Evolutionary conservation across 2,888 invertebrate species (phyloP), one percentile per base, ranked within the genome.

Genomic region (Mimachlamys varia): DNA sequence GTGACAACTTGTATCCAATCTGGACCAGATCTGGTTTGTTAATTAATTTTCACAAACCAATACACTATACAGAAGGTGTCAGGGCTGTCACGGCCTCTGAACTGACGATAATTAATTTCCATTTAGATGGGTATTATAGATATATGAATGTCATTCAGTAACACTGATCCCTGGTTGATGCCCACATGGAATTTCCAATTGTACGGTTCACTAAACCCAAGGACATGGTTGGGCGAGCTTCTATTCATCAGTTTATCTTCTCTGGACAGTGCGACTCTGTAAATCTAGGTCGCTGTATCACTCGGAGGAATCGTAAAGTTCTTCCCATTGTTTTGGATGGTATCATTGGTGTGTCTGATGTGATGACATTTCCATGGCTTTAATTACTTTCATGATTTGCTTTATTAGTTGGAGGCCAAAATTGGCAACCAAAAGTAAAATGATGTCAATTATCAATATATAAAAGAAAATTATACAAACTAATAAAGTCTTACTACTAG

Each of bases 41-140:
- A 76, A 76, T 76, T 76, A 76, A 76, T 76, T 76, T 76, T 76
- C 76, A 76, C 27, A 76, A 76, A 76, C 7, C 33, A 33, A 33
- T 12, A 27, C 76, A 33, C 19, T 76, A 76, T 12, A 27, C n/a
- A 10, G 15, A n/a, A 76, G 76, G 76, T 76, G 76, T 33, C 76
- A 76, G 22, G 62, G 0, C 62, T n/a, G 62, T 62, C 10, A n/a
- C 33, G 76, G 33, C 76, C 76, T 76, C 12, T 76, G 33, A 76
- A 22, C 27, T 33, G 22, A 33, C 76, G 33, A 12, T 76, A 76
- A 76, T 76, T 76, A 76, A 76, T 76, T 76, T 62, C 62, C 22
- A n/a, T 44, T 44, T 44, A 44, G 44, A 44, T 44, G 44, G 44
- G 44, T 44, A 44, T 44, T 76, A 76, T 76, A 76, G 76, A 76